Base-by-base conservation (phyloP, 2,113 vertebrate genomes). In the Dermatemys mawii region DNA sequence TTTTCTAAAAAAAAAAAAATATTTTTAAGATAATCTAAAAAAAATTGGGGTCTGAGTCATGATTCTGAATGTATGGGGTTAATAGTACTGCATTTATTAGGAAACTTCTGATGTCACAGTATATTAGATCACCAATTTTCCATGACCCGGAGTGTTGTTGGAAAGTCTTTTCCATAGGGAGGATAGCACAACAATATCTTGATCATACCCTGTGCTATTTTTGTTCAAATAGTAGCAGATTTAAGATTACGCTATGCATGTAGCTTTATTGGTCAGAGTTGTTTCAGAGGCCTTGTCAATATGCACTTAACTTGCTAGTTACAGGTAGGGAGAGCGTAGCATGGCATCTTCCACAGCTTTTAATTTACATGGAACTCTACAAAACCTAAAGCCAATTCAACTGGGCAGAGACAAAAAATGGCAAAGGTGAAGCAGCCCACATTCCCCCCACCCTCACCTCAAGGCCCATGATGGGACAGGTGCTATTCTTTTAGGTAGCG, bases 401-500 rank as follows among this genome's bases (percentile, higher is more conserved):
- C 27, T 53, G 22, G 6, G 32, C 41, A 86, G 41, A 54, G 29
- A 29, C 8, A 21, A 5, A 16, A 54, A 82, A 22, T 70, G n/a
- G 26, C 38, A 46, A 9, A 29, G 53, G 29, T 44, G 26, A 44
- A 27, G 24, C 22, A 76, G 13, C 24, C 41, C 24, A 46, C 73
- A 44, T 76, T 27, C 11, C 24, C 29, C 19, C 26, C 48, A 9
- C 6, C 46, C 46, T 11, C 24, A 24, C 24, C 21, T 21, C 9
- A 22, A n/a, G 14, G 21, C 26, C 57, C 4, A 16, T 27, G 22
- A 35, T 2, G 3, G 53, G 3, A 35, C 21, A 44, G 6, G 2
- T 6, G 5, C 12, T 14, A 35, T 5, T n/a, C n/a, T 53, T 14
- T 63, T 19, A 38, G 27, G 70, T 22, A 55, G 6, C 0, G 2